Evolutionary conservation across 2,797 vertebrate genomes (phyloP).

Genomic region (Lithobates pipiens): DNA sequence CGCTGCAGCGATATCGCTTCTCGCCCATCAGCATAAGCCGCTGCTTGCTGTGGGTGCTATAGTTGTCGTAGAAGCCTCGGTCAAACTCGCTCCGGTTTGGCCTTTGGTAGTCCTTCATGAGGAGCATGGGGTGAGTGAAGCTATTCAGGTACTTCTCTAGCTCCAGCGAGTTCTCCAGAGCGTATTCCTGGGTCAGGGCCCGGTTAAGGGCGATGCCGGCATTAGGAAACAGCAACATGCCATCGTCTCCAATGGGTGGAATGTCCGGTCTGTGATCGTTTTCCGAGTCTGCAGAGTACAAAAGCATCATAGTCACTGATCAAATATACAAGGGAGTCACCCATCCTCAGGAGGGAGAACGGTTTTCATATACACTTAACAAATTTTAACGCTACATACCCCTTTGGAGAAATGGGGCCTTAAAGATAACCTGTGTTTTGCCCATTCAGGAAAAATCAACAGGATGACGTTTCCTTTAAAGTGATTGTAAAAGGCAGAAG

Average conservation of each 20-base stretch:
- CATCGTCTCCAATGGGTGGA: neutral
- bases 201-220: constrained; percentile 6
- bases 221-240: constrained; percentile 9
- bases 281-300: neutral
- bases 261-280: neutral
- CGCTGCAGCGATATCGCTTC: constrained; percentile 42
- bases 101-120: constrained; percentile 16
- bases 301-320: no score
- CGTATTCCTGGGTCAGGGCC: constrained; percentile 20
- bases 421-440: no score
- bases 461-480: no score
- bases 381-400: no score
- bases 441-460: no score
- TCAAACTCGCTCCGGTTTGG: constrained; percentile 43
- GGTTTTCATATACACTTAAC: no score
- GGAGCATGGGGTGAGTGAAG: constrained; percentile 32
- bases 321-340: no score
- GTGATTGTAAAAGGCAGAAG: no score
- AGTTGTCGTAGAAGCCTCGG: constrained; percentile 52
- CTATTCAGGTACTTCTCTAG: constrained; percentile 51
- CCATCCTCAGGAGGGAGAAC: no score
- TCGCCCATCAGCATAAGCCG: constrained; percentile 57
- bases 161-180: constrained; percentile 44
- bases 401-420: no score
- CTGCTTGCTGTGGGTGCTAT: constrained; percentile 50